A percentile compares a stretch with the other conserved stretches of the same genome.
Evolutionary conservation across 2,888 invertebrate genomes (phyloP).

Genomic region (Ochropacha duplaris): DNA sequence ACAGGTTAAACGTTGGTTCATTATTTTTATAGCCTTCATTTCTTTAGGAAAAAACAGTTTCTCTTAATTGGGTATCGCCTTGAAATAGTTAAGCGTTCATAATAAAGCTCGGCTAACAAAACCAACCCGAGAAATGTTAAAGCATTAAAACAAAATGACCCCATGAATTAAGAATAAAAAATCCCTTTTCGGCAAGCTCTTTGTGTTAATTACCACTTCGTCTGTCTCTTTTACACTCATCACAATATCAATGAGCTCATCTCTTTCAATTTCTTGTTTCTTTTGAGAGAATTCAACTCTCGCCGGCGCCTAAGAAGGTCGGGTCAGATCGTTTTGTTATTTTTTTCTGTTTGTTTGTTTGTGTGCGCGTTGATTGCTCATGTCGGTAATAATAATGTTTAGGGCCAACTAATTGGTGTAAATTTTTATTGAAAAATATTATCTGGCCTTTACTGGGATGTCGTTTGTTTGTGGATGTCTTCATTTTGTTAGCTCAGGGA

Average conservation of each 20-base stretch:
- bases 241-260: not conserved
- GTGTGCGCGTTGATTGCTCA: constrained; percentile 67
- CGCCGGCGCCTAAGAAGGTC: constrained; percentile 74
- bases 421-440: constrained; percentile 76
- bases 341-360: constrained; percentile 63
- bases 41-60: constrained; percentile 32
- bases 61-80: constrained; percentile 40
- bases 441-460: constrained; percentile 5
- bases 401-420: constrained; percentile 76
- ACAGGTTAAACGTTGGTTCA: constrained; percentile 20
- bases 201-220: constrained; percentile 70
- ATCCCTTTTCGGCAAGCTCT: constrained; percentile 74
- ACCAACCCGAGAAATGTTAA: constrained; percentile 45
- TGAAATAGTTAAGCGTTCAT: constrained; percentile 23
- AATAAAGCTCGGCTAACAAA: constrained; percentile 43
- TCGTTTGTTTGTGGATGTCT: not conserved
- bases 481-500: not conserved
- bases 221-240: constrained; percentile 26
- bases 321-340: constrained; percentile 74
- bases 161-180: constrained; percentile 55
- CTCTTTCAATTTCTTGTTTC: constrained; percentile 25
- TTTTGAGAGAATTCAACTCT: constrained; percentile 1
- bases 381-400: constrained; percentile 77
- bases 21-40: constrained; percentile 35
- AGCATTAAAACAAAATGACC: constrained; percentile 66